A percentile compares a stretch with the other conserved stretches of the same genome.
These are phyloP conservation scores for Amniataba percoides DNA, from an alignment of 2,797 vertebrate genomes.

Conservation along the genomic window DNA sequence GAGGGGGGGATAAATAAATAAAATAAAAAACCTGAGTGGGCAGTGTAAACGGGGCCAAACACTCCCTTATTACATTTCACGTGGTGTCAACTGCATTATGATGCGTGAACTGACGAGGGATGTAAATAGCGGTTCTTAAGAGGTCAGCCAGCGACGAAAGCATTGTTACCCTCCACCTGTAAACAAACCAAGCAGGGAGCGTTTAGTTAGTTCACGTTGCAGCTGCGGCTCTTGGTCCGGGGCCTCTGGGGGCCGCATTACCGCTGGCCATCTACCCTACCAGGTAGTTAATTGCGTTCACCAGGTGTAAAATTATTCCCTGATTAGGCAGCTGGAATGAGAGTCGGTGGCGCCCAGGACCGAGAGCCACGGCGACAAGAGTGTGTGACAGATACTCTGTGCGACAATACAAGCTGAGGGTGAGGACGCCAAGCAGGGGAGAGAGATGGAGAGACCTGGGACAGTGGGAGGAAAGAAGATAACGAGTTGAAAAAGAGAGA, in stretches of 20 bases:
- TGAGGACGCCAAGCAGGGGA: slow-evolving; percentile 32
- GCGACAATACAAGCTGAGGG: slow-evolving; percentile 44
- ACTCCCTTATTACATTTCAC: slow-evolving; percentile 47
- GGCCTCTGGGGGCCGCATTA: slow-evolving; percentile 52
- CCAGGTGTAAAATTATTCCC: slow-evolving; percentile 70
- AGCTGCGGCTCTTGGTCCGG: slow-evolving; percentile 40
- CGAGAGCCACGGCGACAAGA: slow-evolving; percentile 40
- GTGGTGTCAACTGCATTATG: slow-evolving; percentile 35
- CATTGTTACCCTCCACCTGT: slow-evolving; percentile 42
- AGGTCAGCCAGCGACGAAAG: slow-evolving; percentile 42
- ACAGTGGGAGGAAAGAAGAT: slow-evolving; percentile 29
- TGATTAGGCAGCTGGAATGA: slow-evolving; percentile 59
- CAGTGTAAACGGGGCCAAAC: slow-evolving; percentile 44
- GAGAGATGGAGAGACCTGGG: slow-evolving; percentile 16
- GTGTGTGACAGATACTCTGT: slow-evolving; percentile 38
- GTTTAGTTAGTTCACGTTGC: slow-evolving; percentile 51
- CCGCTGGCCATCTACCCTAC: slow-evolving; percentile 38
- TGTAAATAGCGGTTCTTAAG: slow-evolving; percentile 41
- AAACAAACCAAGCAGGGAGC: slow-evolving; percentile 57
- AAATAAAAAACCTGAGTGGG: slow-evolving; percentile 40
- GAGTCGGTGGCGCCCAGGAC: slow-evolving; percentile 52
- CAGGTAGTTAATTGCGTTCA: slow-evolving; percentile 68
- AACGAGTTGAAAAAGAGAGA: slow-evolving; percentile 5
- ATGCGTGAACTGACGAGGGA: slow-evolving; percentile 41
- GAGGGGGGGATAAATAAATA: background rate